These are phyloP conservation scores for Polypterus bichir DNA, from an alignment of 2,113 vertebrate genomes.

Conservation along the genomic window DNA sequence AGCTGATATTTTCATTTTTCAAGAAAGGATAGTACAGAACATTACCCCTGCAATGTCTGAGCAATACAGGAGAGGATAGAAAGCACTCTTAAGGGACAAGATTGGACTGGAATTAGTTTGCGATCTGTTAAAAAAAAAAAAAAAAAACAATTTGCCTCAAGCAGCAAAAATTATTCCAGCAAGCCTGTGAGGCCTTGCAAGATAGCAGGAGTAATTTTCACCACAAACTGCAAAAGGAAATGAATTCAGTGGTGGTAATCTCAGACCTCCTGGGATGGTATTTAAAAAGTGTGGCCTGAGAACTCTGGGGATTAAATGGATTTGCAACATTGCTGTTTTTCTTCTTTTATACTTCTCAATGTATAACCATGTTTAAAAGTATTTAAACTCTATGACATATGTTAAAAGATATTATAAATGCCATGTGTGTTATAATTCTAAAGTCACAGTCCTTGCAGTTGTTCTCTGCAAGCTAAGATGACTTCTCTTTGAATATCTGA, in stretches of 20 bases:
- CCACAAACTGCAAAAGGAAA: slow-evolving; percentile 5
- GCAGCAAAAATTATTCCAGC: slow-evolving; percentile 12
- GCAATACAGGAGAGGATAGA: slow-evolving; percentile 19
- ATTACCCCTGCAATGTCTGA: slow-evolving; percentile 31
- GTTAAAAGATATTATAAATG: no score
- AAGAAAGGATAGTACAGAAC: slow-evolving; percentile 23
- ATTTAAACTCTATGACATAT: no score
- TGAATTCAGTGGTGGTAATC: slow-evolving; percentile 1
- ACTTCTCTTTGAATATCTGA: no score
- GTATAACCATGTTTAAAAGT: no score
- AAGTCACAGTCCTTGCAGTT: no score
- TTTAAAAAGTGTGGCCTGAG: not conserved
- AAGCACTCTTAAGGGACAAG: slow-evolving; percentile 26
- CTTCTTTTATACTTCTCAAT: not conserved
- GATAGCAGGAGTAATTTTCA: slow-evolving; percentile 14
- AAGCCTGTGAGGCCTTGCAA: slow-evolving; percentile 4
- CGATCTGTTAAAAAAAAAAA: slow-evolving; percentile 32
- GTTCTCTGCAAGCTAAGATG: no score
- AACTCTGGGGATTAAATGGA: slow-evolving; percentile 2
- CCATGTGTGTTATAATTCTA: no score
- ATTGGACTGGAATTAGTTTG: slow-evolving; percentile 42
- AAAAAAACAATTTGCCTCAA: slow-evolving; percentile 20
- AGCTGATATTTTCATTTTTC: slow-evolving; percentile 21
- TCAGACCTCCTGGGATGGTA: not conserved
- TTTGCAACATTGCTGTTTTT: not conserved